Evolutionary conservation across 2,888 invertebrate species (phyloP).

Genomic region (Ophioninae sp.): DNA sequence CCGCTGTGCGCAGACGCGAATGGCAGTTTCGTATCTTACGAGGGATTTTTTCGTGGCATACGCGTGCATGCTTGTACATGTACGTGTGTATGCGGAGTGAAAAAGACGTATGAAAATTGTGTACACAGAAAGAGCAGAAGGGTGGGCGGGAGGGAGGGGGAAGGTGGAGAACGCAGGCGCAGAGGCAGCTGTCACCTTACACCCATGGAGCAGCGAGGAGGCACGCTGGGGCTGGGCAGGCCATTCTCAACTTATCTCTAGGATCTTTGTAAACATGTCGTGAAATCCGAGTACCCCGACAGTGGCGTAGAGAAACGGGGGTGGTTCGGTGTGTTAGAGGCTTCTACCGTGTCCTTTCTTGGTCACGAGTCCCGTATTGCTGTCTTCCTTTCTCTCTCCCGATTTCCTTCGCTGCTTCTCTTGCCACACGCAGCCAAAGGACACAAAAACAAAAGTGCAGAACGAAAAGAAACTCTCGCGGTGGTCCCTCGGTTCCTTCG

Average conservation of each 20-base stretch:
- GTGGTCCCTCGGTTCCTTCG: constrained; percentile 51
- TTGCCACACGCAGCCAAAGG: constrained; percentile 39
- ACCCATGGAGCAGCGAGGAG: constrained; percentile 74
- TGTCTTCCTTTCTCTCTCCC: constrained; percentile 32
- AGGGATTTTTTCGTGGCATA: background rate
- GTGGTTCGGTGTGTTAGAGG: constrained; percentile 64
- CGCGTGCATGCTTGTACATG: background rate
- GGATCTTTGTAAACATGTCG: constrained; percentile 82
- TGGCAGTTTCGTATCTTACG: background rate
- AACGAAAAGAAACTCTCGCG: constrained; percentile 41
- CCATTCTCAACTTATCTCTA: constrained; percentile 81
- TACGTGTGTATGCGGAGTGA: background rate
- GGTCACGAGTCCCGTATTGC: constrained; percentile 16
- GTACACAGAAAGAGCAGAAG: background rate
- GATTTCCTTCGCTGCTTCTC: constrained; percentile 46
- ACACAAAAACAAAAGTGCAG: constrained; percentile 46
- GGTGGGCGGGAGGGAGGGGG: background rate
- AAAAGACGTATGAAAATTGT: background rate
- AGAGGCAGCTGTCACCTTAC: constrained; percentile 81
- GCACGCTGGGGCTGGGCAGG: constrained; percentile 74
- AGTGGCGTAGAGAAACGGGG: constrained; percentile 79
- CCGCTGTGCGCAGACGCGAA: background rate
- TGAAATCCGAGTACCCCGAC: constrained; percentile 81
- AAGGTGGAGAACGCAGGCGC: constrained; percentile 75
- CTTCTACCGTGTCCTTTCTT: constrained; percentile 56